Percentiles rank a stretch among this genome's conserved stretches.
These are phyloP conservation scores for Noctua janthe DNA, from an alignment of 2,888 invertebrate genomes.

Conservation along the genomic window DNA sequence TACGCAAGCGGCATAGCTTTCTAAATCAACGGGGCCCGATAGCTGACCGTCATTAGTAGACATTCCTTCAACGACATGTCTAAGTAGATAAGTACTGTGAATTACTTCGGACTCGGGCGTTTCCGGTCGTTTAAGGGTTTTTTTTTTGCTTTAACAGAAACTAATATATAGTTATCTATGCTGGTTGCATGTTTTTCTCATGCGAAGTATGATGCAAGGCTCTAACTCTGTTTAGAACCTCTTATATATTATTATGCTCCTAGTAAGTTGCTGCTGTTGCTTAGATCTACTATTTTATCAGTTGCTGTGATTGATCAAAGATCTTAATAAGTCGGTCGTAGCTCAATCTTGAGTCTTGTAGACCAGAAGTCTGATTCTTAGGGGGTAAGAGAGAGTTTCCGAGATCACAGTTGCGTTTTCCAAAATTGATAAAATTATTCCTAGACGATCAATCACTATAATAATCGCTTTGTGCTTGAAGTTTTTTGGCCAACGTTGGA, in stretches of 20 bases:
- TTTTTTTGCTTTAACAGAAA: conserved; percentile 1
- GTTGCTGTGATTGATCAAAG: neutral
- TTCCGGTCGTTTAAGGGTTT: conserved; percentile 9
- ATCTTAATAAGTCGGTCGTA: neutral
- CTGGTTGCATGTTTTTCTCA: neutral
- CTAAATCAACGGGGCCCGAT: conserved; percentile 54
- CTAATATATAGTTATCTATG: neutral
- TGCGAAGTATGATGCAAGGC: neutral
- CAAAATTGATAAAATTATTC: neutral
- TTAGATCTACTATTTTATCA: neutral
- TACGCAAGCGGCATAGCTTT: conserved; percentile 54
- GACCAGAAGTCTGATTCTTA: neutral
- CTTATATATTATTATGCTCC: neutral
- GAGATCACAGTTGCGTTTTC: neutral
- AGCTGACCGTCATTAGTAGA: conserved; percentile 50
- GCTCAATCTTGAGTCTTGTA: neutral
- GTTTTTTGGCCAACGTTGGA: no score
- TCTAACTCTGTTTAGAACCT: neutral
- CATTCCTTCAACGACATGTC: conserved; percentile 42
- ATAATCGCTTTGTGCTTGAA: no score
- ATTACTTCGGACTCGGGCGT: conserved; percentile 9
- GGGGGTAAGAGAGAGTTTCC: neutral
- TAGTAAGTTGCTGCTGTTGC: neutral
- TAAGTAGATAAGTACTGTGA: conserved; percentile 34
- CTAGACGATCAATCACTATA: neutral